phyloP scores from a whole-genome alignment of 64 coral and sea anemone genomes.

The Montipora sp. region DNA sequence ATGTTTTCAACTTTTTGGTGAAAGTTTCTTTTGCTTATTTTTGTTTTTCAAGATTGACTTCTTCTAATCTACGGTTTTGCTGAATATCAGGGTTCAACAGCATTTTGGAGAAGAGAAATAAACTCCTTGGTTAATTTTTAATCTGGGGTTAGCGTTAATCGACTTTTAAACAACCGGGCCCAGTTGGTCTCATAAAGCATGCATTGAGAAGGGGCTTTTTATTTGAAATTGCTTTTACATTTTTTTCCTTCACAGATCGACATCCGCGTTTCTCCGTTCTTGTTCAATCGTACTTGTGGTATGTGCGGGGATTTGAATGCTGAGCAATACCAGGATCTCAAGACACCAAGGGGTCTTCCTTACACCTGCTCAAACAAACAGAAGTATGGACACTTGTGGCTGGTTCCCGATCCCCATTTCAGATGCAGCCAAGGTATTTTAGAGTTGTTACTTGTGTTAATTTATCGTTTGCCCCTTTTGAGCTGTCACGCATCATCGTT shows the following conservation, averaged over 20 bases:
- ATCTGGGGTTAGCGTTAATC: too few relatives aligned
- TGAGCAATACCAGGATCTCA: conserved; percentile 5
- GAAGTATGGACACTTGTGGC: conserved; percentile 28
- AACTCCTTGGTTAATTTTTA: too few relatives aligned
- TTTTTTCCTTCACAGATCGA: not conserved
- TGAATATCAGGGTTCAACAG: too few relatives aligned
- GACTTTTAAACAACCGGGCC: too few relatives aligned
- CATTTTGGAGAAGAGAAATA: too few relatives aligned
- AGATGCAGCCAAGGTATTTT: not conserved
- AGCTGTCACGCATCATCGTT: not conserved
- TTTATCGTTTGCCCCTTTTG: not conserved
- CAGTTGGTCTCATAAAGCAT: not conserved
- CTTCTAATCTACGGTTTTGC: too few relatives aligned
- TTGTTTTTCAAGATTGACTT: too few relatives aligned
- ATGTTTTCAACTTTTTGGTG: too few relatives aligned
- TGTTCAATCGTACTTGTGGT: conserved; percentile 35
- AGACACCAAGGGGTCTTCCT: not conserved
- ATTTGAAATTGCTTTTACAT: not conserved
- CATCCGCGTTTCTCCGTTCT: conserved; percentile 8
- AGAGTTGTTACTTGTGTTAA: not conserved
- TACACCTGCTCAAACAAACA: not conserved
- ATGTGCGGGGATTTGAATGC: conserved; percentile 22
- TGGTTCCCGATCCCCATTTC: not conserved
- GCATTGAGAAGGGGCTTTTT: not conserved
- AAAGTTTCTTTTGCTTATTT: too few relatives aligned